Percentiles rank a stretch among this genome's conserved stretches.
These are phyloP conservation scores for Augiades crinisus DNA, from an alignment of 2,888 invertebrate species.

Conservation along the genomic window DNA sequence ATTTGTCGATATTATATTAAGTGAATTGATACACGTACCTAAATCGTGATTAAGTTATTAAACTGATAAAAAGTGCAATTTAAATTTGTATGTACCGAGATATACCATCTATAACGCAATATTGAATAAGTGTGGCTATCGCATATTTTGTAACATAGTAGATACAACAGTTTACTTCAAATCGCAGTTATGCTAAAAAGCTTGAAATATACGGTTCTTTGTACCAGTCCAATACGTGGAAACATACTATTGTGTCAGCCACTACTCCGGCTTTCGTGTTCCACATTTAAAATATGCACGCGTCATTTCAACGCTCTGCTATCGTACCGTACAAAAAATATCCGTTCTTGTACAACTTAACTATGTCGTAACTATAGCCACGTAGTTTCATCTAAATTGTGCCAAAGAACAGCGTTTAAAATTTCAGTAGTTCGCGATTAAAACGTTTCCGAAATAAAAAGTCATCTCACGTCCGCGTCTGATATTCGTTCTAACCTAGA, in stretches of 20 bases:
- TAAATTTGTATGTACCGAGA: neutral
- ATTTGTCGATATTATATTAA: constrained; percentile 50
- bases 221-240: constrained; percentile 11
- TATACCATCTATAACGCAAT: no score
- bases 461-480: constrained; percentile 44
- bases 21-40: constrained; percentile 13
- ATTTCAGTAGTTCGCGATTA: constrained; percentile 61
- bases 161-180: neutral
- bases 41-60: constrained; percentile 11
- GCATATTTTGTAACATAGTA: neutral
- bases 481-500: constrained; percentile 44
- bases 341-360: constrained; percentile 21
- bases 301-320: constrained; percentile 18
- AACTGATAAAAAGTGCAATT: neutral
- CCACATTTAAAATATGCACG: constrained; percentile 25
- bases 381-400: constrained; percentile 22
- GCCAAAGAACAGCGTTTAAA: constrained; percentile 51
- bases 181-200: neutral
- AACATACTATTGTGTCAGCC: constrained; percentile 19
- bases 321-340: constrained; percentile 17
- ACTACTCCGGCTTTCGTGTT: constrained; percentile 20
- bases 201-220: constrained; percentile 12
- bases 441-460: constrained; percentile 60
- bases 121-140: neutral
- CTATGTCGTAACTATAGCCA: constrained; percentile 23